Conservation (phyloP, 2,797 vertebrate genomes). For the Chromis chromis region DNA sequence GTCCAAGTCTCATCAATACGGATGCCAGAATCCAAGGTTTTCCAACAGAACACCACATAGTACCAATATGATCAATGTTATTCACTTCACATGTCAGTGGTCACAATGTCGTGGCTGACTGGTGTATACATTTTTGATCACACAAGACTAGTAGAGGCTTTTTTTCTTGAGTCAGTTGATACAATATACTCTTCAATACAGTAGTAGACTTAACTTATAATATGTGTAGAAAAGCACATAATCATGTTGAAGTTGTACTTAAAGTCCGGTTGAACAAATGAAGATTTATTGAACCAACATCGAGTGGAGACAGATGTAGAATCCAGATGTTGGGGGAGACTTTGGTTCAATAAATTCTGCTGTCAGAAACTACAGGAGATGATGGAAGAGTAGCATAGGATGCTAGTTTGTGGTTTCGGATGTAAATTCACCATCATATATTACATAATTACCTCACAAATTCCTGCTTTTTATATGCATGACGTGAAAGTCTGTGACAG, state of each 20-base stretch:
- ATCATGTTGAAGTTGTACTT: background rate
- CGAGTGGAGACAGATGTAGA: background rate
- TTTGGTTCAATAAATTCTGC: background rate
- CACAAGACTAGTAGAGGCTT: background rate
- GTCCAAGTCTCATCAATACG: too few relatives aligned
- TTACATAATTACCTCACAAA: too few relatives aligned
- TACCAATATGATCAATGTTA: too few relatives aligned
- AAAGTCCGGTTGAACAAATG: background rate
- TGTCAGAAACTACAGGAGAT: background rate
- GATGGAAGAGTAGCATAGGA: background rate
- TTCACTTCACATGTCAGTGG: too few relatives aligned
- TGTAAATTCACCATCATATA: too few relatives aligned
- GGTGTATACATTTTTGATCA: background rate
- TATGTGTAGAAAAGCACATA: background rate
- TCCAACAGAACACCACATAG: too few relatives aligned
- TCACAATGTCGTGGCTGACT: too few relatives aligned
- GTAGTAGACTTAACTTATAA: background rate
- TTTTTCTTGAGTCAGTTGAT: background rate
- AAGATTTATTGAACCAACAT: background rate
- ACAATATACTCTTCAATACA: conserved; percentile 8
- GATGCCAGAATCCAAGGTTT: too few relatives aligned
- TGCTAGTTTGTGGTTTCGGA: background rate
- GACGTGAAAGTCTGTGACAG: too few relatives aligned
- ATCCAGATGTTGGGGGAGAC: too few relatives aligned
- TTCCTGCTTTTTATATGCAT: too few relatives aligned